These are phyloP conservation scores for Upupa epops DNA, from an alignment of 2,113 vertebrate species.

Conservation along the genomic window DNA sequence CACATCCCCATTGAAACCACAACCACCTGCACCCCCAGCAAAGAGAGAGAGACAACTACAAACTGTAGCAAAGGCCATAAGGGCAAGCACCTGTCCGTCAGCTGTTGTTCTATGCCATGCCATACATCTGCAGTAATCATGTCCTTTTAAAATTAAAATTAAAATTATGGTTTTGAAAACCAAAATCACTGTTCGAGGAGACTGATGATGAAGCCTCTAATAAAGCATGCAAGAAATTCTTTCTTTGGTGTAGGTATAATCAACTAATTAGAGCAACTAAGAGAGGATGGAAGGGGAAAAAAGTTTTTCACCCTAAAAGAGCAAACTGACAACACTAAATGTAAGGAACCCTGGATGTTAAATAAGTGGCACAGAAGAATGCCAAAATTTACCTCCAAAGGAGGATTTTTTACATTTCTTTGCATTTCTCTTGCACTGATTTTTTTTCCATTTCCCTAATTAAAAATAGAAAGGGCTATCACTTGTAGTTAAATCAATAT, in stretches of 20 bases:
- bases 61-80: not conserved
- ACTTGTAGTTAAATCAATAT: not conserved
- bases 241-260: not conserved
- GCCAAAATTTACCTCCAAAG: not conserved
- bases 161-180: not conserved
- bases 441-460: not conserved
- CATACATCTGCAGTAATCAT: not conserved
- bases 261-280: not conserved
- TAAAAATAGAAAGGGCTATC: not conserved
- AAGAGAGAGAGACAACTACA: not conserved
- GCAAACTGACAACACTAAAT: not conserved
- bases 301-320: not conserved
- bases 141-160: not conserved
- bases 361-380: not conserved
- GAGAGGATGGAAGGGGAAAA: not conserved
- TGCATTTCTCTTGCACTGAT: not conserved
- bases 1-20: not conserved
- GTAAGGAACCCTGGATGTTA: not conserved
- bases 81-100: not conserved
- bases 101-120: not conserved
- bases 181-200: not conserved
- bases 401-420: not conserved
- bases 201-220: not conserved
- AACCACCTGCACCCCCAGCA: slow-evolving; percentile 14
- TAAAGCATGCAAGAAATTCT: not conserved